phyloP scores from a whole-genome alignment of 2,113 vertebrate species.

The Chloebia gouldiae region DNA sequence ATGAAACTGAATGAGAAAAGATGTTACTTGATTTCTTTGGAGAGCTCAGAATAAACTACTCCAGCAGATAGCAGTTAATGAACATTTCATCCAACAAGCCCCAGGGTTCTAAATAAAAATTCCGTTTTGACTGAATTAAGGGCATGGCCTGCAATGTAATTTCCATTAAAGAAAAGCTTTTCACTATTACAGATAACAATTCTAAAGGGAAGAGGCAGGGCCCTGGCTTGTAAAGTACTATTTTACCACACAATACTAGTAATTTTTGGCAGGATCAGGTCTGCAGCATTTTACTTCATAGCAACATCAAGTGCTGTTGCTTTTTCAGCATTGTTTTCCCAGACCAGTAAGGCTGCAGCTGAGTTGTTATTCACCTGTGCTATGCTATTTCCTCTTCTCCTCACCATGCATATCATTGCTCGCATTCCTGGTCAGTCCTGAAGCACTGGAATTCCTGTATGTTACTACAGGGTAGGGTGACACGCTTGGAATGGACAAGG shows the following conservation, averaged over 20 bases:
- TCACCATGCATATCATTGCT: accelerated
- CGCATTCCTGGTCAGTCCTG: not conserved
- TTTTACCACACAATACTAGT: not conserved
- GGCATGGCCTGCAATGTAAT: not conserved
- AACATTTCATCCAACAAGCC: not conserved
- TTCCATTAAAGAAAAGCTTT: not conserved
- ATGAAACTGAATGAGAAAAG: not conserved
- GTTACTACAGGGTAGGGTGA: not conserved
- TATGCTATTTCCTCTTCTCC: not conserved
- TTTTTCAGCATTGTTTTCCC: not conserved
- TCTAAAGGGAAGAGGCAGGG: not conserved
- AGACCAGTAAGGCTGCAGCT: not conserved
- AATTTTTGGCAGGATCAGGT: not conserved
- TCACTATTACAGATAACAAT: not conserved
- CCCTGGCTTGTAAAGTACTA: not conserved
- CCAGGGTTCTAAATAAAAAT: not conserved
- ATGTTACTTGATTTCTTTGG: not conserved
- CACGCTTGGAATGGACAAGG: not conserved
- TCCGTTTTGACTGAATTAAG: not conserved
- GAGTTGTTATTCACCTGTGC: not conserved
- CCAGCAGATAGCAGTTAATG: not conserved
- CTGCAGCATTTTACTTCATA: not conserved
- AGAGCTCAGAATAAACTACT: not conserved
- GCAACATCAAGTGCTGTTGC: not conserved
- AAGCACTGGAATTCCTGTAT: not conserved